Conservation (phyloP, 2,888 invertebrate species). For the Caenorhabditis virilis region DNA sequence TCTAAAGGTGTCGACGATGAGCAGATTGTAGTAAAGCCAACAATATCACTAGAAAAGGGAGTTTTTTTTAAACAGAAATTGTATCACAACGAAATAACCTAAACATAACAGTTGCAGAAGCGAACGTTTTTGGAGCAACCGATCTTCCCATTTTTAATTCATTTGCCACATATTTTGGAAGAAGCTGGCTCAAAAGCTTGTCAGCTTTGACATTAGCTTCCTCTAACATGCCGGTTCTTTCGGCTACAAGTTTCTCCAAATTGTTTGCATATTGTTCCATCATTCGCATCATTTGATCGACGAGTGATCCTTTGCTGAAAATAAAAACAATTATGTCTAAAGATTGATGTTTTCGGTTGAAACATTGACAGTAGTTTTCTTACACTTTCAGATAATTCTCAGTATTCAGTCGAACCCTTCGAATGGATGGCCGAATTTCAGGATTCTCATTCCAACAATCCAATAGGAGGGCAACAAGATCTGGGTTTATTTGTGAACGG, state of each 20-base stretch:
- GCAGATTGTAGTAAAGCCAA: slow-evolving; percentile 58
- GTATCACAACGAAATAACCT: slow-evolving; percentile 11
- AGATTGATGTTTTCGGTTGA: too few species aligned
- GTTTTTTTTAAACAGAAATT: neutral
- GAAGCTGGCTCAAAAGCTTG: slow-evolving; percentile 61
- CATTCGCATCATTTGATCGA: slow-evolving; percentile 60
- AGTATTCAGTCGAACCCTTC: slow-evolving; percentile 65
- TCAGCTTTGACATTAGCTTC: slow-evolving; percentile 66
- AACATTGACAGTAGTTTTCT: neutral
- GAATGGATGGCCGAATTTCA: slow-evolving; percentile 65
- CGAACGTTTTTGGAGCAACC: slow-evolving; percentile 64
- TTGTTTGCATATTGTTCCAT: slow-evolving; percentile 67
- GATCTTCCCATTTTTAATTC: slow-evolving; percentile 64
- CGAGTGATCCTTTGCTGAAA: slow-evolving; percentile 53
- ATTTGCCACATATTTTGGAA: slow-evolving; percentile 64
- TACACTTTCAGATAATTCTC: slow-evolving; percentile 65
- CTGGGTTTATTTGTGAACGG: slow-evolving; percentile 61
- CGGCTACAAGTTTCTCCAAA: slow-evolving; percentile 66
- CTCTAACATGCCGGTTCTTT: slow-evolving; percentile 67
- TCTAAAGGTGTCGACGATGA: slow-evolving; percentile 50
- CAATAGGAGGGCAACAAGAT: slow-evolving; percentile 51
- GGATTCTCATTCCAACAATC: slow-evolving; percentile 65
- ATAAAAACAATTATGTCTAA: too few species aligned
- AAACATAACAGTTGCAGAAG: slow-evolving; percentile 62
- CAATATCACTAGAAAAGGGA: slow-evolving; percentile 52